Evolutionary conservation across 2,113 vertebrate genomes (phyloP), one percentile per base, ranked within the genome.

Genomic region (Otolemur garnettii): DNA sequence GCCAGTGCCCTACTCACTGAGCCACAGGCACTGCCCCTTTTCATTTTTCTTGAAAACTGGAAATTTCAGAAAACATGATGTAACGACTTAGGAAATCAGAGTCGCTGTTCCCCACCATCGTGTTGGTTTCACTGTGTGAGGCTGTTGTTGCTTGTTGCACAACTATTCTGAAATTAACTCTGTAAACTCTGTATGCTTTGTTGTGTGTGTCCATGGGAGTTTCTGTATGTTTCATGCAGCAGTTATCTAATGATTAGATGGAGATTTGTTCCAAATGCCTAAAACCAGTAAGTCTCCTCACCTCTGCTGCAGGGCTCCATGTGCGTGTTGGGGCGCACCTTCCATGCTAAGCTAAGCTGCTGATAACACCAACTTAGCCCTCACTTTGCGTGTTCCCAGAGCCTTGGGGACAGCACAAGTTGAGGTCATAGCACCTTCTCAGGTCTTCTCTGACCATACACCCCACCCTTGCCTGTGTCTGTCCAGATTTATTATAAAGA

Each of bases 41-140:
- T 57, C 14, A 19, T 55, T 64, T 66, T 35, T 82, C 7, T 75
- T 57, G 15, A 75, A 89, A 75, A 57, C 9, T 42, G 12, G 2
- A 28, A 55, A 55, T 89, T 28, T 24, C 14, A 88, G 28, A 57
- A 57, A 57, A 33, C 2, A 75, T 53, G 9, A 81, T 6, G 0
- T 74, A 28, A 55, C 30, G 30, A 75, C 7, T 8, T 26, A 57
- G 30, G 12, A 75, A 74, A 62, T 64, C 75, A 33, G 30, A 53
- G 26, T 82, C 28, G 4, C 1, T 17, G 13, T 9, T 13, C 4
- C 28, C 42, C 1, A 33, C 10, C 7, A 26, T 26, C n/a, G 7
- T 66, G 26, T 38, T 42, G 30, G 1, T 18, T 53, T 55, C 28
- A 14, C 33, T 86, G 17, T 84, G 13, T 64, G 30, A 53, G 28